Conservation (phyloP, 92 coral and sea anemone species). For the Zoanthus sociatus region DNA sequence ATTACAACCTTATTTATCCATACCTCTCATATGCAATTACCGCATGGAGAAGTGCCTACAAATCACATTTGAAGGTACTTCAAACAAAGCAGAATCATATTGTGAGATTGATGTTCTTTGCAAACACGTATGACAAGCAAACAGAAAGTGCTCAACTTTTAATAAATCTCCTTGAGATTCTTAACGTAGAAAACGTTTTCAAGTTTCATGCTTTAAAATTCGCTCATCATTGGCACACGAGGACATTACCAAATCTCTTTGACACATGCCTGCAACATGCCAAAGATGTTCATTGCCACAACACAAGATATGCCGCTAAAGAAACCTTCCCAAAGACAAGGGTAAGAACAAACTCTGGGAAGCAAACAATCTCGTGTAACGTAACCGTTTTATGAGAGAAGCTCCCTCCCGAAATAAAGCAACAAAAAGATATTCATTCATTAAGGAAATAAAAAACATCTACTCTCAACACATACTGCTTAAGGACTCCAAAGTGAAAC, state of each 20-base stretch:
- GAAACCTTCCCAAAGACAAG: slow-evolving; percentile 3
- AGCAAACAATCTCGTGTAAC: background rate
- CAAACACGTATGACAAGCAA: too few relatives aligned
- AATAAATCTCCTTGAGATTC: background rate
- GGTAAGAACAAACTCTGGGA: background rate
- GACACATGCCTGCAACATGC: background rate
- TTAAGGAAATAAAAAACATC: too few relatives aligned
- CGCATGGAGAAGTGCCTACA: background rate
- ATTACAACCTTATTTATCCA: too few relatives aligned
- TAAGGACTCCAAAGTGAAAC: too few relatives aligned
- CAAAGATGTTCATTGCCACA: slow-evolving; percentile 8
- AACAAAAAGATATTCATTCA: too few relatives aligned
- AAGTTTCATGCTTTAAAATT: slow-evolving; percentile 8
- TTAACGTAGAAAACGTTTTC: slow-evolving; percentile 12
- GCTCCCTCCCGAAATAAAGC: too few relatives aligned
- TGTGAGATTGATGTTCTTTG: too few relatives aligned
- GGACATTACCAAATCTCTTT: slow-evolving; percentile 11
- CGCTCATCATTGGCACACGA: slow-evolving; percentile 22
- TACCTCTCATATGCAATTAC: too few relatives aligned
- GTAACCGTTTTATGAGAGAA: too few relatives aligned
- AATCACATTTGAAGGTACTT: too few relatives aligned
- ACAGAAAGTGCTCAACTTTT: background rate
- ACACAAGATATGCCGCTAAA: slow-evolving; percentile 19
- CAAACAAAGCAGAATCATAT: background rate
- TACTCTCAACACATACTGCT: too few relatives aligned